Evolutionary conservation across 2,888 invertebrate species (phyloP).

Genomic region (Macaria notata): DNA sequence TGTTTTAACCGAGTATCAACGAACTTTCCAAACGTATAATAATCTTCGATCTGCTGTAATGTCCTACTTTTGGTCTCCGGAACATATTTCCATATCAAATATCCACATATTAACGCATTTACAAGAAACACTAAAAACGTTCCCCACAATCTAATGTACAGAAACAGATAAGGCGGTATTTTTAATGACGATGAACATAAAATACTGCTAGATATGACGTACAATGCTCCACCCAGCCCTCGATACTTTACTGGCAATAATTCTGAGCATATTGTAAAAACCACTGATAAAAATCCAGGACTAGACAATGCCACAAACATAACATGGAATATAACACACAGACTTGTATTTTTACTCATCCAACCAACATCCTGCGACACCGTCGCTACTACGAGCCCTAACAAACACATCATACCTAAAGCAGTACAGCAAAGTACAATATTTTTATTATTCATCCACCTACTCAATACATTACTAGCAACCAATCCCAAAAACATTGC

Average conservation of each 20-base stretch:
- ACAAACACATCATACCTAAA: background rate
- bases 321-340: slow-evolving; percentile 22
- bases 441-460: background rate
- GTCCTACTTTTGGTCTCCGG: slow-evolving; percentile 30
- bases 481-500: background rate
- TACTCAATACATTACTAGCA: slow-evolving; percentile 1
- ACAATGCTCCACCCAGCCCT: slow-evolving; percentile 25
- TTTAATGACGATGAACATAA: slow-evolving; percentile 24
- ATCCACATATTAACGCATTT: slow-evolving; percentile 16
- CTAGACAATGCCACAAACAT: slow-evolving; percentile 10
- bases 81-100: slow-evolving; percentile 25
- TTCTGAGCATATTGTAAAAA: slow-evolving; percentile 21
- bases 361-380: slow-evolving; percentile 10
- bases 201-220: slow-evolving; percentile 20
- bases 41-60: slow-evolving; percentile 29
- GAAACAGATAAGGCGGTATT: slow-evolving; percentile 26
- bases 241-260: slow-evolving; percentile 32
- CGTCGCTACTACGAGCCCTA: background rate
- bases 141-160: slow-evolving; percentile 23
- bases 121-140: slow-evolving; percentile 25
- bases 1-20: slow-evolving; percentile 1
- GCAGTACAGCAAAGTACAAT: background rate
- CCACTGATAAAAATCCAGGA: slow-evolving; percentile 16
- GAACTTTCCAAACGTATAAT: slow-evolving; percentile 17
- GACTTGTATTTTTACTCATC: slow-evolving; percentile 17